Conservation (phyloP, 2,113 vertebrate genomes). For the Pygoscelis adeliae region DNA sequence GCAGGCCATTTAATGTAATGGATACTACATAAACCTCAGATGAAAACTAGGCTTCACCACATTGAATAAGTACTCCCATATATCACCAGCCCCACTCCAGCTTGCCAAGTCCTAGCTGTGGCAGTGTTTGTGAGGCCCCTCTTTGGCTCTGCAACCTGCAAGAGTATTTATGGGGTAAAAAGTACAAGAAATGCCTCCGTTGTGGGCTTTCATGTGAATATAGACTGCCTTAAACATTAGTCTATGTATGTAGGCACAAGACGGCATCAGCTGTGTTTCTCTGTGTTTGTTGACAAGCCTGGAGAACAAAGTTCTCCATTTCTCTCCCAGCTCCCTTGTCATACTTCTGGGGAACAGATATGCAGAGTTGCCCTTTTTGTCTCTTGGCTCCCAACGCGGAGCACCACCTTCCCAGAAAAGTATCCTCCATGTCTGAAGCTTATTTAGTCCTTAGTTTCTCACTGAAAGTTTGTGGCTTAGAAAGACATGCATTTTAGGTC, state of each 20-base stretch:
- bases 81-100: background rate
- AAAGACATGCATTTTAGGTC: background rate
- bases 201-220: background rate
- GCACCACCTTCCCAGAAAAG: background rate
- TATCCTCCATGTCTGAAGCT: background rate
- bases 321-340: background rate
- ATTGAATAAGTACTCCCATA: background rate
- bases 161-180: conserved; percentile 1
- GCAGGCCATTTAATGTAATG: background rate
- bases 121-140: background rate
- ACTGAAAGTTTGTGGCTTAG: background rate
- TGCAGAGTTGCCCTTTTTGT: background rate
- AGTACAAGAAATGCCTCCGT: background rate
- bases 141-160: background rate
- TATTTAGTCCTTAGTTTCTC: background rate
- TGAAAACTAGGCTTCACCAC: conserved; percentile 11
- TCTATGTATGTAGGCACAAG: background rate
- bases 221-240: background rate
- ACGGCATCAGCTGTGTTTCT: background rate
- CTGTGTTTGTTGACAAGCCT: background rate
- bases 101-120: background rate
- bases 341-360: background rate
- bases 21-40: background rate
- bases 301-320: background rate
- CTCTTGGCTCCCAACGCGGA: background rate